Evolutionary conservation across 2,113 vertebrate genomes (phyloP), one percentile per base, ranked within the genome.

Genomic region (Scartelaos histophorus): DNA sequence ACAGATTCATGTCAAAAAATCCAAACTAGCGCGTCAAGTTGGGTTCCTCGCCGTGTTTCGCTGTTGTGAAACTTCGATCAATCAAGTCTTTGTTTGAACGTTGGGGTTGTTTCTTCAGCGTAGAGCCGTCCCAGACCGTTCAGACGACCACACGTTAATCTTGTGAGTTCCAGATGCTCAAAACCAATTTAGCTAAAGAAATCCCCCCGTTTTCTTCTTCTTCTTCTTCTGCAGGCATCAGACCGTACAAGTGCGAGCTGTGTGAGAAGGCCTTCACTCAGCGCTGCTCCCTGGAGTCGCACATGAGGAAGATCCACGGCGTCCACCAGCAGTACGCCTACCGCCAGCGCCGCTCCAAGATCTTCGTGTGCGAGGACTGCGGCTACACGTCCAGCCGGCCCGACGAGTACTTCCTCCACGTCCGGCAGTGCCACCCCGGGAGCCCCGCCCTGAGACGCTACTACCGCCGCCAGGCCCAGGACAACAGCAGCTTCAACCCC

Each of bases 221-320:
- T 64, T 35, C 12, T 47, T 10, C 0, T 9, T 38, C 66, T 74
- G 62, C 92, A 97, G 96, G 96, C 24, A 96, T 97, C 66, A 93
- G 95, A 35, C 96, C 96, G 0, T 97, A 95, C 90, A 90, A 94
- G 75, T 97, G 96, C 16, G 91, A 94, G 12, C 88, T 94, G n/a
- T 97, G 96, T 1, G 93, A 95, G 24, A 97, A 96, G 74, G 95
- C 95, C 21, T 97, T 97, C 83, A 97, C 95, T 0, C 96, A 96
- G 80, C 95, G 95, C 15, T 97, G 95, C 84, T 96, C 95, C 1
- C 91, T 97, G 21, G 96, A 96, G 82, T 95, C 95, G 0, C 96
- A 97, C 24, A 93, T 96, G 71, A 91, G 93, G 67, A 96, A 97
- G 86, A 95, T 97, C 73, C 96, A 96, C 0, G 87, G 95, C 0